phyloP scores from a whole-genome alignment of 2,888 invertebrate species.

The Pycnomerus fuliginosus region DNA sequence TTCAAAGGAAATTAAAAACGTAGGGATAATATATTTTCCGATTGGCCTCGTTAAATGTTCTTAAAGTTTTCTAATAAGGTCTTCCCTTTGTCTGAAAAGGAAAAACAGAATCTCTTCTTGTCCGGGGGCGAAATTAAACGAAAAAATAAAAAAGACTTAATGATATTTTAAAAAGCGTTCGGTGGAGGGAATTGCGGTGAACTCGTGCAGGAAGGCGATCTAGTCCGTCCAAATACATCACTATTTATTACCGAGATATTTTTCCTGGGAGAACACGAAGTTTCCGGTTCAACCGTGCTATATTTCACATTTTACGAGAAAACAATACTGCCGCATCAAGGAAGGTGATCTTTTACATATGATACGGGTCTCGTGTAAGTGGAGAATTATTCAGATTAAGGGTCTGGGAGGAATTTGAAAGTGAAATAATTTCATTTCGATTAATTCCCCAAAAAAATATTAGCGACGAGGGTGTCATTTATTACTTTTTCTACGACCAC shows the following conservation, averaged over 20 bases:
- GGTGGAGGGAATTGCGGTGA: conserved; percentile 4
- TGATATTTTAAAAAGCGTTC: conserved; percentile 6
- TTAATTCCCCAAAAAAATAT: not conserved
- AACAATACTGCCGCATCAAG: conserved; percentile 26
- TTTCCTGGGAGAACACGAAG: conserved; percentile 25
- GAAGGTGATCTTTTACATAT: conserved; percentile 22
- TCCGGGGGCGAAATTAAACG: no score
- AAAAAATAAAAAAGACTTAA: no score
- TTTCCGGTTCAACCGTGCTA: conserved; percentile 19
- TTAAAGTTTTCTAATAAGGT: no score
- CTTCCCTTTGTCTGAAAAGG: no score
- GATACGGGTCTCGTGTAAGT: conserved; percentile 16
- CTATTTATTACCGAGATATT: conserved; percentile 29
- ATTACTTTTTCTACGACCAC: no score
- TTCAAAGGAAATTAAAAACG: no score
- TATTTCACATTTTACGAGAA: conserved; percentile 31
- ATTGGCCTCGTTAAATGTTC: no score
- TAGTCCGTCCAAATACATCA: conserved; percentile 23
- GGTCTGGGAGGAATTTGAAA: conserved; percentile 3
- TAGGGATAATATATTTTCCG: no score
- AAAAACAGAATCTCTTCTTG: no score
- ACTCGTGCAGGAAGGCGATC: conserved; percentile 9
- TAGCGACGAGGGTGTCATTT: not conserved
- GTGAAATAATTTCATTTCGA: not conserved
- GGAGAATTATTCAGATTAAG: conserved; percentile 25